Evolutionary conservation across 2,888 invertebrate species (phyloP), one percentile per base, ranked within the genome.

Genomic region (Venusia cambrica): DNA sequence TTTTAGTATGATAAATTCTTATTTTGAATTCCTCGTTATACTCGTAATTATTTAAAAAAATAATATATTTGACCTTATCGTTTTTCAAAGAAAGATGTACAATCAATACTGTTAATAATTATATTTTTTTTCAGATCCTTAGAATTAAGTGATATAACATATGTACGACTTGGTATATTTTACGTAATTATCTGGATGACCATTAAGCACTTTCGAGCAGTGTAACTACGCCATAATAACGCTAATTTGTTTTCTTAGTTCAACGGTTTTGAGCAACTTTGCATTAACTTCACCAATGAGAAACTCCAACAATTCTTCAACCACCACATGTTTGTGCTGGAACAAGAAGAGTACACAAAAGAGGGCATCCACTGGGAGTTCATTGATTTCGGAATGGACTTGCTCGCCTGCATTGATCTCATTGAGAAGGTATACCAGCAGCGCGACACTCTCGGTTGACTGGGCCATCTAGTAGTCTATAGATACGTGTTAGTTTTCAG

Each of bases 201-300:
- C 7, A 14, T 21, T 19, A 22, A n/a, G n/a, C 27, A 36, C 40
- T 40, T 40, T 40, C 40, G 40, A 40, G 26, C 35, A 40, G 40
- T 40, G 40, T 40, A 32, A 17, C 5, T 30, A 30, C 18, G 12
- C 4, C 8, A 62, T 75, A 70, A 68, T 81, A 78, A 83, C 72
- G 45, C 47, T 45, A 45, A 64, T 75, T 80, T 75, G 67, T 61
- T 74, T 73, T 67, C 73, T 65, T 89, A 98, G 98, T 97, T 90
- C 91, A 98, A 98, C 90, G 97, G 97, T 87, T 98, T 98, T 91
- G 98, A 99, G 89, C 98, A 99, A 92, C 92, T 99, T 88, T 98
- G 98, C 92, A 99, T 98, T 93, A 99, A 99, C 92, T 99, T 98
- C 90, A 98, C 98, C 87, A 99, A 98, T 88, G 98, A 99, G 89